Conservation (phyloP, 2,113 vertebrate genomes). For the Eonycteris spelaea region DNA sequence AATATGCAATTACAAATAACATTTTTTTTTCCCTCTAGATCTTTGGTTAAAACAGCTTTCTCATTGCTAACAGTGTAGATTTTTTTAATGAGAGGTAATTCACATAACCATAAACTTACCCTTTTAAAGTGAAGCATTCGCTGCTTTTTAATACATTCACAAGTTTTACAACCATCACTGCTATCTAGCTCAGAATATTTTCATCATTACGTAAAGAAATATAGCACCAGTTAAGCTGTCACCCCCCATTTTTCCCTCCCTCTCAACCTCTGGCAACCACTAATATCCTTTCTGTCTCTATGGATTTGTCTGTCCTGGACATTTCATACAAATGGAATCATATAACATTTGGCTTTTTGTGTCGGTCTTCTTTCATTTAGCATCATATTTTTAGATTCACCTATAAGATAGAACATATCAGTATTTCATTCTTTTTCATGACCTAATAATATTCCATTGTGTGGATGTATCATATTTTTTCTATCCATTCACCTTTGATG, state of each 20-base stretch:
- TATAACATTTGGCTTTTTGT: neutral
- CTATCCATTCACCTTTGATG: neutral
- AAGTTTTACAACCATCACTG: neutral
- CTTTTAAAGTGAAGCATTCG: neutral
- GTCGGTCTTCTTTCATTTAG: neutral
- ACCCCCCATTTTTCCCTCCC: too few relatives aligned
- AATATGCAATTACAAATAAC: neutral
- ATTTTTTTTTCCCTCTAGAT: neutral
- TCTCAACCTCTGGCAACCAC: neutral
- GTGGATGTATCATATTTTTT: neutral
- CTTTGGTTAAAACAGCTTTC: neutral
- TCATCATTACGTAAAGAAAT: neutral
- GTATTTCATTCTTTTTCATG: neutral
- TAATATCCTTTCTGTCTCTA: neutral
- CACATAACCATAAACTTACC: neutral
- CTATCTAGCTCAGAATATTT: neutral
- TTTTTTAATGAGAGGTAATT: neutral
- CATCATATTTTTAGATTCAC: neutral
- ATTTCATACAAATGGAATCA: neutral
- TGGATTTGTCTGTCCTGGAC: neutral
- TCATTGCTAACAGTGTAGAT: neutral
- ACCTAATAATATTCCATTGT: neutral
- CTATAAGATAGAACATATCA: neutral
- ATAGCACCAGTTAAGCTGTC: neutral
- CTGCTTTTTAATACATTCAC: constrained; percentile 5